phyloP scores from a whole-genome alignment of 2,797 vertebrate genomes.

The Arctocebus calabarensis region DNA sequence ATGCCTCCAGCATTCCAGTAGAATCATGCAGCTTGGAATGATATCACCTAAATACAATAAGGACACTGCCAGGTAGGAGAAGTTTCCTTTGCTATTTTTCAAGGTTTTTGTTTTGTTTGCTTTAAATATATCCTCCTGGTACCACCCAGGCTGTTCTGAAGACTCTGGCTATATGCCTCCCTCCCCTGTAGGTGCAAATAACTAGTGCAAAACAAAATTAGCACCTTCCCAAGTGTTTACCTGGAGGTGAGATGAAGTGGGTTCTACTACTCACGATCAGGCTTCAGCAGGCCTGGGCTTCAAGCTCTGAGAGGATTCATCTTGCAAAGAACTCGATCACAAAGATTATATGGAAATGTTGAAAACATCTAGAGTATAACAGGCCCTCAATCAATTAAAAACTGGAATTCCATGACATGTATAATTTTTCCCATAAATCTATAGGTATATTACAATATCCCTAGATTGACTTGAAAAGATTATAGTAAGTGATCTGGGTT shows the following conservation, averaged over 20 bases:
- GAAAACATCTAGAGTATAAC: background rate
- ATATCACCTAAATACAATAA: background rate
- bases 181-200: conserved; percentile 70
- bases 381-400: background rate
- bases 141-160: background rate
- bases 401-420: background rate
- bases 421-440: background rate
- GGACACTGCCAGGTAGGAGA: background rate
- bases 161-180: conserved; percentile 50
- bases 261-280: background rate
- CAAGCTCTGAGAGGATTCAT: background rate
- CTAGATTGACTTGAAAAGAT: conserved; percentile 9
- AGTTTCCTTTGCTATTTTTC: conserved; percentile 6
- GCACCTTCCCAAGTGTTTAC: conserved; percentile 43
- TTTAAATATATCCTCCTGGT: background rate
- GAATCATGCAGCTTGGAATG: background rate
- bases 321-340: background rate
- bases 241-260: background rate
- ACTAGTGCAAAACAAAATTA: conserved; percentile 72
- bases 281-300: background rate
- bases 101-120: background rate
- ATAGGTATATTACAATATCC: background rate
- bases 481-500: background rate
- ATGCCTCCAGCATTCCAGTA: too few species aligned
- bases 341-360: background rate